Percentiles rank a stretch among this genome's conserved stretches.
Conservation (phyloP, 2,797 vertebrate species). For the Miopithecus talapoin region DNA sequence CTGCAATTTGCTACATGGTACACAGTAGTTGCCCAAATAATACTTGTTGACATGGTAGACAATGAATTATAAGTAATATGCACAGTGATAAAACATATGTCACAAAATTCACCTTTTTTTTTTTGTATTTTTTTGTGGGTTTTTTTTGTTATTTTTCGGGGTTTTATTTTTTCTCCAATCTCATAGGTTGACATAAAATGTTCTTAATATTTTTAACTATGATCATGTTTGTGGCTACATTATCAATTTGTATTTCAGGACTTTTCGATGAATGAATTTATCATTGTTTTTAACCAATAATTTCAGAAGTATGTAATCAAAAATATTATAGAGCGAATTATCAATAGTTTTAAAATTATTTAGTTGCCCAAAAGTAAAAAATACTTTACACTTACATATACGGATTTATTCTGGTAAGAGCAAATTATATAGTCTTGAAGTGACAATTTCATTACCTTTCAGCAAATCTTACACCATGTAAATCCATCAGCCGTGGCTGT, state of each 20-base stretch:
- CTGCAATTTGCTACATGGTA: background rate
- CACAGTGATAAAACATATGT: background rate
- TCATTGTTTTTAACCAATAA: background rate
- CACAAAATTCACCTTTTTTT: background rate
- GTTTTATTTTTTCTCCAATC: background rate
- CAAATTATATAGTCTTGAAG: slow-evolving; percentile 32
- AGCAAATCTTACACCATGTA: slow-evolving; percentile 39
- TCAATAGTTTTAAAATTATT: slow-evolving; percentile 30
- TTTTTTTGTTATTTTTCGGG: background rate
- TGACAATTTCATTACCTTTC: slow-evolving; percentile 52
- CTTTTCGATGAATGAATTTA: background rate
- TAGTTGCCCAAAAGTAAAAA: background rate
- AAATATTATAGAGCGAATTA: background rate
- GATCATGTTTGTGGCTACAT: background rate
- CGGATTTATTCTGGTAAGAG: slow-evolving; percentile 23
- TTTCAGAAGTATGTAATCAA: background rate
- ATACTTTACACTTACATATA: background rate
- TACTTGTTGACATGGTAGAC: background rate
- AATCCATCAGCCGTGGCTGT: slow-evolving; percentile 43
- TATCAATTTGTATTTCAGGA: background rate
- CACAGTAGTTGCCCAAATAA: background rate
- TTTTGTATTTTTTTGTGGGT: background rate
- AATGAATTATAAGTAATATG: background rate
- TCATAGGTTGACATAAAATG: background rate
- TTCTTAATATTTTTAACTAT: background rate